These are phyloP conservation scores for Brachyptera putata DNA, from an alignment of 2,888 invertebrate species.

Conservation along the genomic window DNA sequence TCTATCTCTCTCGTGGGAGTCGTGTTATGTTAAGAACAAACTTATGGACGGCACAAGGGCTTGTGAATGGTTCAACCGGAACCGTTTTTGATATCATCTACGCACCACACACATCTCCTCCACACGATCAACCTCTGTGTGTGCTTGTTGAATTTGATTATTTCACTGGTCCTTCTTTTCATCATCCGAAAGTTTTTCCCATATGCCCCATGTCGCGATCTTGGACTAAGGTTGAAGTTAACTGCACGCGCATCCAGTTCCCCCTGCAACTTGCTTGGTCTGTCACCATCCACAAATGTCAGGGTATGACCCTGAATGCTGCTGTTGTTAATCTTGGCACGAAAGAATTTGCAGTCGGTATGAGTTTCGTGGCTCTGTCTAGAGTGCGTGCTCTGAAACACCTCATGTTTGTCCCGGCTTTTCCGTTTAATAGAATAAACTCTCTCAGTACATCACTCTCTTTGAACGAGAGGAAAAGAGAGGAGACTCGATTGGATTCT, in stretches of 20 bases:
- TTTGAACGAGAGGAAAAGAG: too few relatives aligned
- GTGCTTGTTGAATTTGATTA: neutral
- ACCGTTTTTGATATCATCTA: neutral
- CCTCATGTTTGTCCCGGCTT: neutral
- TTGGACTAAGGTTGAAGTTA: conserved; percentile 3
- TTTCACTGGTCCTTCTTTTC: neutral
- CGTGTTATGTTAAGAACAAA: conserved; percentile 1
- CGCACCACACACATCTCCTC: conserved; percentile 1
- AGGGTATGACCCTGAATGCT: neutral
- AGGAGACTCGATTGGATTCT: neutral
- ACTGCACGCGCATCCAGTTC: conserved; percentile 4
- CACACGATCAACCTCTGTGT: neutral
- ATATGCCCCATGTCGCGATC: neutral
- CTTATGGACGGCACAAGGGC: conserved; percentile 2
- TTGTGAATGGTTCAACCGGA: conserved; percentile 10
- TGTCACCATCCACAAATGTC: conserved; percentile 6
- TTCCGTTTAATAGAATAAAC: too few relatives aligned
- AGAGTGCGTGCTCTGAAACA: neutral
- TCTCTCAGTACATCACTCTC: too few relatives aligned
- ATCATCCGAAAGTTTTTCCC: neutral
- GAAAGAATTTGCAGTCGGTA: neutral
- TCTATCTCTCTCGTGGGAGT: neutral
- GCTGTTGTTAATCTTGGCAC: neutral
- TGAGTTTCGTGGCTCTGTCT: neutral
- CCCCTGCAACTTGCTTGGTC: conserved; percentile 2